A percentile compares a stretch with the other conserved stretches of the same genome.
phyloP scores from a whole-genome alignment of 2,113 vertebrate species.

The Camelus dromedarius region DNA sequence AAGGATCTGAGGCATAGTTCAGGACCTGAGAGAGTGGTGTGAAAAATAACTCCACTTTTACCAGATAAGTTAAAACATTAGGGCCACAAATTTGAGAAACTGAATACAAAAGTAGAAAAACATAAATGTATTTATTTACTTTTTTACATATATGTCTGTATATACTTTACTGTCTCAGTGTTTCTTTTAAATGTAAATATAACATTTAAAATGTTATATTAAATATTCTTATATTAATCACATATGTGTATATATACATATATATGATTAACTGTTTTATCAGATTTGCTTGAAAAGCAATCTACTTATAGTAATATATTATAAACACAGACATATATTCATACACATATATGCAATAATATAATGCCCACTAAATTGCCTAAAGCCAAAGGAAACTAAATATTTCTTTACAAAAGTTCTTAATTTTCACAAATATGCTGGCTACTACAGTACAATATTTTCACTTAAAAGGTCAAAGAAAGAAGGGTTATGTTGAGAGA shows the following conservation, averaged over 20 bases:
- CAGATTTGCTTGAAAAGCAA: too few species aligned
- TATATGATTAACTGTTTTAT: neutral
- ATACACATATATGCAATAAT: neutral
- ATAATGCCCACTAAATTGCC: neutral
- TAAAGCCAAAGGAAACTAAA: neutral
- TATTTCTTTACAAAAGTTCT: constrained; percentile 45
- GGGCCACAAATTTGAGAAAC: too few species aligned
- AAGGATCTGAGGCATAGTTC: neutral
- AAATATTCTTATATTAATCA: too few species aligned
- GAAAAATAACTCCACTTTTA: neutral
- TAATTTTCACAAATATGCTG: constrained; percentile 38
- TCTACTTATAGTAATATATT: neutral
- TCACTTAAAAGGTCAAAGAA: neutral
- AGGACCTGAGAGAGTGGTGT: neutral
- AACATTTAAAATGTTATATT: too few species aligned
- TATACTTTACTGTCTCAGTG: too few species aligned
- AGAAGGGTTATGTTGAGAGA: neutral
- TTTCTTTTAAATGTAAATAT: too few species aligned
- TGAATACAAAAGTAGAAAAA: too few species aligned
- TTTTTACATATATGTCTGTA: too few species aligned
- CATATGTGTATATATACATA: too few species aligned
- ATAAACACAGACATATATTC: neutral
- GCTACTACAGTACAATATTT: neutral
- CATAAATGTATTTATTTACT: too few species aligned
- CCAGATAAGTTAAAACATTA: too few species aligned